These are phyloP conservation scores for Pontoporia blainvillei DNA, from an alignment of 2,113 vertebrate genomes.

Conservation along the genomic window DNA sequence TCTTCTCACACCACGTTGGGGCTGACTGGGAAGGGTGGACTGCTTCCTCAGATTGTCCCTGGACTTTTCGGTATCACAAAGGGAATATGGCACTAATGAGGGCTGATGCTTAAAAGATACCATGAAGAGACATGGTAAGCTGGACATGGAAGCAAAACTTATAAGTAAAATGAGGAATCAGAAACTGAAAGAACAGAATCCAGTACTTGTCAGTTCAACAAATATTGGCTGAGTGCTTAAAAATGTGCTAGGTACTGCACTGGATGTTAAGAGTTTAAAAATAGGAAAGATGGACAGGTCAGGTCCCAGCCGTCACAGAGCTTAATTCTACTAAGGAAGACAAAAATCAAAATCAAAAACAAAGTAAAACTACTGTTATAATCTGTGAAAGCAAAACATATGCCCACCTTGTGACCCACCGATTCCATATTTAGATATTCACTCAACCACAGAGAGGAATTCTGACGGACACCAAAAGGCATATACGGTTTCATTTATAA, in stretches of 20 bases:
- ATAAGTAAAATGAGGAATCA: not conserved
- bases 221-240: not conserved
- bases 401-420: fast-evolving
- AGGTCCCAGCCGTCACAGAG: too few relatives aligned
- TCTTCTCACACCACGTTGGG: not conserved
- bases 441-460: not conserved
- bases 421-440: fast-evolving
- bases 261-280: not conserved
- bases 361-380: not conserved
- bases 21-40: not conserved
- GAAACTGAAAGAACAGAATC: not conserved
- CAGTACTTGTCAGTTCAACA: not conserved
- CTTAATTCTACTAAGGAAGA: not conserved
- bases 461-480: not conserved
- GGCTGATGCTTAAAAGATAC: not conserved
- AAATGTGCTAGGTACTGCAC: not conserved
- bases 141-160: not conserved
- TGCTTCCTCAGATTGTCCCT: not conserved
- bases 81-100: not conserved
- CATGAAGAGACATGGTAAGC: too few relatives aligned
- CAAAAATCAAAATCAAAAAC: not conserved
- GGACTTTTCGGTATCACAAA: not conserved
- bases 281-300: not conserved
- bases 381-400: not conserved
- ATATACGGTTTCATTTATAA: not conserved